A percentile compares a stretch with the other conserved stretches of the same genome.
phyloP scores from a whole-genome alignment of 2,888 invertebrate species.

The Piscicola geometra region DNA sequence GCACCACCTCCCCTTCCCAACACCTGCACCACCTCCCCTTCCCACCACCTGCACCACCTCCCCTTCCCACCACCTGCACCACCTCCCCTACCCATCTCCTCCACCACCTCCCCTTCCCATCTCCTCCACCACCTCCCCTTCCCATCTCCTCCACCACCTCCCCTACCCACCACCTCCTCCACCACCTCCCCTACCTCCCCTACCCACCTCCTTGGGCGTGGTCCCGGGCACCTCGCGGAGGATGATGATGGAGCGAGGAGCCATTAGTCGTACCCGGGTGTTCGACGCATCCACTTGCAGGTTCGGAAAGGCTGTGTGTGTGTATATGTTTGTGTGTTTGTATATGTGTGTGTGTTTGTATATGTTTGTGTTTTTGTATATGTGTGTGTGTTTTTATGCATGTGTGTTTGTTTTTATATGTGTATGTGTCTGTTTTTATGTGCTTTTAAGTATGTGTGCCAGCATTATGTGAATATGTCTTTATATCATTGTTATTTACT shows the following conservation, averaged over 20 bases:
- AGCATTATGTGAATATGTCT: too few relatives aligned
- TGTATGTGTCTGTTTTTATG: too few relatives aligned
- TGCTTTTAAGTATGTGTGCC: too few relatives aligned
- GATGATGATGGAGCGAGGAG: constrained; percentile 28
- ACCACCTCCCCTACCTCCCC: neutral
- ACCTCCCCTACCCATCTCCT: neutral
- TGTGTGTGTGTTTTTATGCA: too few relatives aligned
- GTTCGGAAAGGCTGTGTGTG: constrained; percentile 18
- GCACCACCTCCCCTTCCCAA: too few relatives aligned
- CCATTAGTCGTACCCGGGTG: constrained; percentile 23
- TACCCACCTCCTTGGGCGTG: constrained; percentile 25
- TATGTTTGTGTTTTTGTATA: too few relatives aligned
- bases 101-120: neutral
- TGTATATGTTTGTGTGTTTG: too few relatives aligned
- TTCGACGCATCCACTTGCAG: constrained; percentile 23
- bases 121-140: neutral
- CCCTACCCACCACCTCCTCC: neutral
- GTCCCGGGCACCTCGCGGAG: constrained; percentile 26
- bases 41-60: too few relatives aligned
- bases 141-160: constrained; percentile 16
- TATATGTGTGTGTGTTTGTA: too few relatives aligned
- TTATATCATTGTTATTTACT: too few relatives aligned
- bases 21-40: too few relatives aligned
- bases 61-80: neutral
- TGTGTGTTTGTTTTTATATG: too few relatives aligned